Evolutionary conservation across 2,888 invertebrate genomes (phyloP), one percentile per base, ranked within the genome.

Genomic region (Eupithecia subfuscata): DNA sequence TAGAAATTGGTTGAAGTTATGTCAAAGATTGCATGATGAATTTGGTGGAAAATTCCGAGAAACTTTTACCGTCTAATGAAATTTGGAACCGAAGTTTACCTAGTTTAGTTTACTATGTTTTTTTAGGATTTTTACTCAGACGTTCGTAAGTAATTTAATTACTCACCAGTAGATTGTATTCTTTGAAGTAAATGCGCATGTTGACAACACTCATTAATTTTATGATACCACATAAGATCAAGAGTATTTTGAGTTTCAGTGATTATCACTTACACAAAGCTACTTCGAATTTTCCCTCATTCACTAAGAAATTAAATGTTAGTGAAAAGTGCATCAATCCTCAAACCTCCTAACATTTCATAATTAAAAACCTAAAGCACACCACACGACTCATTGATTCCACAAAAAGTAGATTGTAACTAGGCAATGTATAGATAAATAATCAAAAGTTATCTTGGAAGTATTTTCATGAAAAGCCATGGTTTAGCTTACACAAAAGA

Each of bases 101-200:
- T n/a, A n/a, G 18, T 8, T 8, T 52, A 52, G 48, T 45, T 16
- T 48, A 43, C 37, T 48, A 30, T 30, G 30, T 30, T 18, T 7
- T 18, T 9, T 52, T 3, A n/a, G 9, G 9, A n/a, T n/a, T 48
- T 48, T n/a, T 52, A 52, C n/a, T n/a, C n/a, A 52, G n/a, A 52
- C 30, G 7, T 30, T 63, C 30, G 30, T 6, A 63, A 63, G 7
- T 63, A 43, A 3, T 12, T 30, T 14, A 14, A 40, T 43, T 14
- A 91, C 94, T 94, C 79, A 95, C 94, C 94, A 89, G 84, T 87
- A 91, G 82, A 80, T 90, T 92, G 82, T 90, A 90, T 79, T 94
- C 94, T 87, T 93, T 94, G 87, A 94, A 94, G 85, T 95, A 94
- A 79, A 95, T 90, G 85, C 93, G 89, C 94, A 95, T 94, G 73